phyloP scores from a whole-genome alignment of 2,797 vertebrate genomes.

The Syndactyla subalaris region DNA sequence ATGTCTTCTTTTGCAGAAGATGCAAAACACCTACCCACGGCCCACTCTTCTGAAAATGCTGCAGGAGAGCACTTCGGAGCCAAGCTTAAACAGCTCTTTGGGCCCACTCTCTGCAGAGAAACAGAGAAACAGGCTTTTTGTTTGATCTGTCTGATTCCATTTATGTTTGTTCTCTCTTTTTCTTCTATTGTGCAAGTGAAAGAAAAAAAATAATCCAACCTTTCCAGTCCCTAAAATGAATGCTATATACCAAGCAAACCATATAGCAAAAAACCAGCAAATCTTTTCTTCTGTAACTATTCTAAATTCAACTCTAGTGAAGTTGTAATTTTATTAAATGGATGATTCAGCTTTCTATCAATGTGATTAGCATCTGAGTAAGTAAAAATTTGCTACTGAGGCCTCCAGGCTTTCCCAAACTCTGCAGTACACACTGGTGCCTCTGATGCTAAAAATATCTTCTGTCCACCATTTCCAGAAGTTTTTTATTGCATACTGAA shows the following conservation, averaged over 20 bases:
- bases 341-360: neutral
- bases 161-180: neutral
- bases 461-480: neutral
- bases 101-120: neutral
- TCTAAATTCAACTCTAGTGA: neutral
- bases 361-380: neutral
- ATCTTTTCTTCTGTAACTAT: neutral
- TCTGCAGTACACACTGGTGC: neutral
- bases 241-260: neutral
- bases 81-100: neutral
- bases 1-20: neutral
- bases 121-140: neutral
- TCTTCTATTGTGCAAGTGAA: neutral
- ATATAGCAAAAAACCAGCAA: accelerated
- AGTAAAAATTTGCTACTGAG: neutral
- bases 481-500: neutral
- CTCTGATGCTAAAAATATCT: neutral
- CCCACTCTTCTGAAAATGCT: neutral
- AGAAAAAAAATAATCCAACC: neutral
- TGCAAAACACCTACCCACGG: neutral
- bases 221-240: neutral
- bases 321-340: neutral
- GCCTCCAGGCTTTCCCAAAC: neutral
- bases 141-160: neutral
- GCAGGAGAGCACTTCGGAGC: neutral